Base-by-base conservation (phyloP, 2,888 invertebrate species). In the Leucoma salicis region DNA sequence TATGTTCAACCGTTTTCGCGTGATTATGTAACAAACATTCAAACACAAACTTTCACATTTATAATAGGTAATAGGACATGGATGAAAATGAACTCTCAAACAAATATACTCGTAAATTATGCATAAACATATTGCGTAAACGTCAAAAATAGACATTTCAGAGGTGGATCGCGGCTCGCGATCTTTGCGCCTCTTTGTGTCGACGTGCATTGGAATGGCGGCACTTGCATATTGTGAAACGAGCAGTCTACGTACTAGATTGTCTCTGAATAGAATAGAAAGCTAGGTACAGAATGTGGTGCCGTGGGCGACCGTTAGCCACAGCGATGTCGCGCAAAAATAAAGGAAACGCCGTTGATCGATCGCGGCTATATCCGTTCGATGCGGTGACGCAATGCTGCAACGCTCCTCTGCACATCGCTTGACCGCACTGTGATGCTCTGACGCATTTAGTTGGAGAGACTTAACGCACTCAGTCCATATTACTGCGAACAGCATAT, bases 281-380 rank as follows among this genome's bases (percentile, higher is more conserved):
- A 63, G 61, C 60, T 63, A 51, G 46, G 51, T 59, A 46, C 49
- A 63, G 46, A 59, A 61, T 59, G 60, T 46, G 42, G 46, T 42
- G 48, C 50, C 50, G 55, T 62, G 62, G 58, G 62, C 58, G 62
- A 61, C 47, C 46, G 50, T 56, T 52, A 46, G 60, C 44, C 42
- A 42, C 45, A 32, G 49, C 52, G 52, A 41, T 53, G 58, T 60
- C 63, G 63, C 55, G 62, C 70, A 68, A 73, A 79, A 79, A 75
- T 74, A 79, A 78, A 77, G 73, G 71, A 74, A 66, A 50, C 57
- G n/a, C n/a, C 46, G 58, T 56, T 70, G 77, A 80, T 79, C 78
- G 78, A 82, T 80, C 72, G 74, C 57, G 50, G 66, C 77, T 78
- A 78, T 80, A 81, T 77, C 78, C 70, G 78, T 72, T 64, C 69